phyloP scores from a whole-genome alignment of 2,113 vertebrate genomes.

The Pelobates fuscus region DNA sequence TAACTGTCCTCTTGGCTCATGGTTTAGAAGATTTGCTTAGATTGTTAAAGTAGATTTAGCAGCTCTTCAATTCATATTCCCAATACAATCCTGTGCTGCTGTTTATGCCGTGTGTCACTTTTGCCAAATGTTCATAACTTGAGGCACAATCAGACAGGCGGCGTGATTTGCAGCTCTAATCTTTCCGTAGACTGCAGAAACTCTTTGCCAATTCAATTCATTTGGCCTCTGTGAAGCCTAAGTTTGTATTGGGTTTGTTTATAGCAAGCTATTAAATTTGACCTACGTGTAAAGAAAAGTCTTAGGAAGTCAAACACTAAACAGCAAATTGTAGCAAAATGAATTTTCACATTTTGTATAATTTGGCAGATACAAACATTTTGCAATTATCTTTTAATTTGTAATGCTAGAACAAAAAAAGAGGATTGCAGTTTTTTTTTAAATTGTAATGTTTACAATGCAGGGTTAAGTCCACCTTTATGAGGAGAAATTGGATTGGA shows the following conservation, averaged over 20 bases:
- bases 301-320: no score
- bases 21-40: slow-evolving; percentile 21
- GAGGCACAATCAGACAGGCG: slow-evolving; percentile 6
- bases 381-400: no score
- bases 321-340: no score
- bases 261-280: background rate
- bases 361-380: no score
- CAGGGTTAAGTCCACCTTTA: no score
- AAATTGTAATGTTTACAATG: no score
- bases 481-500: no score
- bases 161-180: slow-evolving; percentile 37
- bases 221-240: background rate
- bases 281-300: background rate
- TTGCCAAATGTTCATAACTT: slow-evolving; percentile 28
- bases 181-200: slow-evolving; percentile 31
- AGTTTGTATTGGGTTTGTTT: background rate
- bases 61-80: slow-evolving; percentile 36
- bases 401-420: no score
- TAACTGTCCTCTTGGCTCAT: slow-evolving; percentile 43
- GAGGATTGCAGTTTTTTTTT: no score
- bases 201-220: background rate
- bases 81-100: slow-evolving; percentile 1
- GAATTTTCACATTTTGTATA: no score
- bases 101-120: background rate
- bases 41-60: slow-evolving; percentile 33